Evolutionary conservation across 2,888 invertebrate species (phyloP).

Genomic region (Apamea crenata): DNA sequence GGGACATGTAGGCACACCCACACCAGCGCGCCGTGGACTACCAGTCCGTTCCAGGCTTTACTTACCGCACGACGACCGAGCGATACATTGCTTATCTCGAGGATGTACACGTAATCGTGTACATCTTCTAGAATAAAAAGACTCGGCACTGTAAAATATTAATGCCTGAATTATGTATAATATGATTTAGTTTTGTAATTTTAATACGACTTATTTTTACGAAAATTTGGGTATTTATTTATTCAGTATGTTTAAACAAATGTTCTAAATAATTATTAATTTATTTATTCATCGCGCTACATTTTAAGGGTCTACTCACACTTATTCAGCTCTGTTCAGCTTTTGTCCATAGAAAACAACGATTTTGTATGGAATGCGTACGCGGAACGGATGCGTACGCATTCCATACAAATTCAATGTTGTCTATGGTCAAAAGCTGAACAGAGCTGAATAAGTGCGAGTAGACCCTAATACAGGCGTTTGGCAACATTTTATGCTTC

Average conservation of each 20-base stretch:
- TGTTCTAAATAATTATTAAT: background rate
- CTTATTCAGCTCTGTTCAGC: too few relatives aligned
- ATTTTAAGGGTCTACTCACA: too few relatives aligned
- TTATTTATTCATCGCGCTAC: background rate
- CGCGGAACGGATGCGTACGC: too few relatives aligned
- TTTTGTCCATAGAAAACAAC: too few relatives aligned
- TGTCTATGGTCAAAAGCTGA: too few relatives aligned
- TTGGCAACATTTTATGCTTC: background rate
- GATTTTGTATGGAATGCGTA: too few relatives aligned
- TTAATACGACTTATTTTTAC: constrained; percentile 24
- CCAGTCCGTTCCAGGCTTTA: background rate
- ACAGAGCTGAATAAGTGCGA: too few relatives aligned
- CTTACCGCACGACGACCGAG: background rate
- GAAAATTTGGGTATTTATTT: background rate
- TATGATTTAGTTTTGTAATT: constrained; percentile 18
- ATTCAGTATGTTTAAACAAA: too few relatives aligned
- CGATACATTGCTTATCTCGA: constrained; percentile 1
- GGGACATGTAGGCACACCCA: constrained; percentile 39
- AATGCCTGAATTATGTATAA: constrained; percentile 1
- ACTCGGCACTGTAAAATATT: constrained; percentile 9
- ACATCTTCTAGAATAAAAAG: background rate
- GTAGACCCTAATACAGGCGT: background rate
- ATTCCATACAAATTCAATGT: too few relatives aligned
- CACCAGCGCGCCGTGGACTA: constrained; percentile 37
- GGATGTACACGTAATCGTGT: background rate